Base-by-base conservation (phyloP, 2,888 invertebrate genomes). In the Orthonevra nobilis region DNA sequence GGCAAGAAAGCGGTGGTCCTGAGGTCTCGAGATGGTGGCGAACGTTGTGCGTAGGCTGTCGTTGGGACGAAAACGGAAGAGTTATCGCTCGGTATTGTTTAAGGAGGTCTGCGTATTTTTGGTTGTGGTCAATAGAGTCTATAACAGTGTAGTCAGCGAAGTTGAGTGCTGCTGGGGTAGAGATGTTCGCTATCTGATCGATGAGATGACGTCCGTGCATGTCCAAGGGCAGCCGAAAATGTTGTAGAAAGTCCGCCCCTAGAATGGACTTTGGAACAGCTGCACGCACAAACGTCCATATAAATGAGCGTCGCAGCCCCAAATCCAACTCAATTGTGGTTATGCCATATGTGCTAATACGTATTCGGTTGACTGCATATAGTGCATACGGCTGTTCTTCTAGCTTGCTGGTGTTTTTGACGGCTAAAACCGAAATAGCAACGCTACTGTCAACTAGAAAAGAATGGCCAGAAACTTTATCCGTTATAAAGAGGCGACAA, bases 151-250 rank as follows among this genome's bases (percentile, higher is more conserved):
- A 30, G 12, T 58, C 42, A 1, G 60, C n/a, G 2, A 19, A 9
- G 7, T 14, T 23, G 36, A 32, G 34, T 10, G 34, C 34, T 17
- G 15, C 34, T 6, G 38, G 48, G 1, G 36, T 61, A 4, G 7
- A 9, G 4, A 36, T 17, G 12, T 61, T 60, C 10, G 34, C 34
- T 6, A 38, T 19, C 5, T 61, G 61, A 4, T 61, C 61, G 7
- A 61, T 48, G 23, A 61, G 36, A 2, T 38, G 38, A 2, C 48
- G 48, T 4, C 61, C 48, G 14, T 48, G 48, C 10, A 61, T 48
- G 23, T 48, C 61, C 14, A 61, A 23, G 0, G 26, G 36, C 17
- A 60, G 23, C 5, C 23, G 28, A 3, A 48, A 38, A 10, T 61
- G 28, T 6, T 42, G 19, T 2, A 61, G 32, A 36, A 61, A 61